Percentiles rank a stretch among this genome's conserved stretches.
phyloP scores from a whole-genome alignment of 2,888 invertebrate genomes.

The Acronicta leporina region DNA sequence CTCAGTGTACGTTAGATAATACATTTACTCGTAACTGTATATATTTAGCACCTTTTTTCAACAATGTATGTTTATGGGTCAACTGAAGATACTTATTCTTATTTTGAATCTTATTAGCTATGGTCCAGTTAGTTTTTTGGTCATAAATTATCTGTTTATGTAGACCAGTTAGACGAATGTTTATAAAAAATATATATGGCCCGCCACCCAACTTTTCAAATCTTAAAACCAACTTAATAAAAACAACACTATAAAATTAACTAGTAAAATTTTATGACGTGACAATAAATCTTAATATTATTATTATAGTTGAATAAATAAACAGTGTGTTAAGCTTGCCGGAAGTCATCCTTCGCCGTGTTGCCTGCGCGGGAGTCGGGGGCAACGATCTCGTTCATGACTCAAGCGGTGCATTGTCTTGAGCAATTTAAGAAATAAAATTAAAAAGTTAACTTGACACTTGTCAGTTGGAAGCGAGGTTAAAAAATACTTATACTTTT shows the following conservation, averaged over 20 bases:
- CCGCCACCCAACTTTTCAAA: constrained; percentile 21
- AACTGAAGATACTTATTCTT: not conserved
- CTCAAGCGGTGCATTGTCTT: constrained; percentile 69
- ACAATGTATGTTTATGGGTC: constrained; percentile 33
- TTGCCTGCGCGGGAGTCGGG: constrained; percentile 79
- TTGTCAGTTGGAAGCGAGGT: constrained; percentile 27
- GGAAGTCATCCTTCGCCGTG: constrained; percentile 65
- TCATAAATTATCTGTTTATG: not conserved
- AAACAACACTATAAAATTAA: constrained; percentile 29
- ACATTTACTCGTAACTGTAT: constrained; percentile 16
- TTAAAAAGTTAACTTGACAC: constrained; percentile 37
- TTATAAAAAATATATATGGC: not conserved
- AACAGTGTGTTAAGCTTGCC: constrained; percentile 57
- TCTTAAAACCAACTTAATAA: constrained; percentile 18
- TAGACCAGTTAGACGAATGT: not conserved
- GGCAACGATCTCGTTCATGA: constrained; percentile 78
- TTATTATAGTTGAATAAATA: constrained; percentile 43
- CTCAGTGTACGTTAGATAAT: constrained; percentile 8
- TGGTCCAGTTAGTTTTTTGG: not conserved
- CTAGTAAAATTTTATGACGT: constrained; percentile 30
- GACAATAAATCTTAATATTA: constrained; percentile 40
- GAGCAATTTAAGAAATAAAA: constrained; percentile 41
- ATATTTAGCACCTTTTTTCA: constrained; percentile 14
- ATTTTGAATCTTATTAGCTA: not conserved
- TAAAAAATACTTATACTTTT: constrained; percentile 10